phyloP scores from a whole-genome alignment of 35 echinoderm and acorn worm species.

The Ophiothrix spiculata region DNA sequence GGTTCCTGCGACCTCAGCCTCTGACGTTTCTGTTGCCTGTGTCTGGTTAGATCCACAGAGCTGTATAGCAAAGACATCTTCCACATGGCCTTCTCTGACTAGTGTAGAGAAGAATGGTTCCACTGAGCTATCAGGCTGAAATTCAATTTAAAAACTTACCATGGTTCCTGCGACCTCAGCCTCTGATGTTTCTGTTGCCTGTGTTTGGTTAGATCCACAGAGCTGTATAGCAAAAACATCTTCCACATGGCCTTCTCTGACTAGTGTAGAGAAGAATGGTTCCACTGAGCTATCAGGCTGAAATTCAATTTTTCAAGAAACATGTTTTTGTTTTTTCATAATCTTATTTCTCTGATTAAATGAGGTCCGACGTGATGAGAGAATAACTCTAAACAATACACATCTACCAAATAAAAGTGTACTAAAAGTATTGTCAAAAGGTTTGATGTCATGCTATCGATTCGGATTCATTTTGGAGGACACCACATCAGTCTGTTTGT shows the following conservation, averaged over 20 bases:
- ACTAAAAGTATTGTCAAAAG: too few species aligned
- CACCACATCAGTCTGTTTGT: too few species aligned
- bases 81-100: conserved; percentile 22
- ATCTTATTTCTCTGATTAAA: too few species aligned
- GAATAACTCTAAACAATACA: too few species aligned
- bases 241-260: conserved; percentile 10
- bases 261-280: conserved; percentile 78
- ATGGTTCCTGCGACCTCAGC: conserved; percentile 44
- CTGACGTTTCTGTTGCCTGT: background rate
- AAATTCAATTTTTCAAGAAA: too few species aligned
- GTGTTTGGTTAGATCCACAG: conserved; percentile 47
- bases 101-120: conserved; percentile 77
- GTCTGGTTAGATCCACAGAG: conserved; percentile 55
- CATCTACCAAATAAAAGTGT: too few species aligned
- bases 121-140: conserved; percentile 73
- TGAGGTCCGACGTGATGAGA: too few species aligned
- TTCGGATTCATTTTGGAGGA: too few species aligned
- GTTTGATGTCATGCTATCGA: too few species aligned
- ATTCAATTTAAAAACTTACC: conserved; percentile 24
- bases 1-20: conserved; percentile 28
- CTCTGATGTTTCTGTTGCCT: background rate
- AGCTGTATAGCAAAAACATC: conserved; percentile 93
- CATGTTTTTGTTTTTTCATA: too few species aligned
- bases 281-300: conserved; percentile 73
- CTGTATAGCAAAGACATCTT: conserved; percentile 83